Evolutionary conservation across 2,797 vertebrate species (phyloP).

Genomic region (Dendrocincla tyrannina): DNA sequence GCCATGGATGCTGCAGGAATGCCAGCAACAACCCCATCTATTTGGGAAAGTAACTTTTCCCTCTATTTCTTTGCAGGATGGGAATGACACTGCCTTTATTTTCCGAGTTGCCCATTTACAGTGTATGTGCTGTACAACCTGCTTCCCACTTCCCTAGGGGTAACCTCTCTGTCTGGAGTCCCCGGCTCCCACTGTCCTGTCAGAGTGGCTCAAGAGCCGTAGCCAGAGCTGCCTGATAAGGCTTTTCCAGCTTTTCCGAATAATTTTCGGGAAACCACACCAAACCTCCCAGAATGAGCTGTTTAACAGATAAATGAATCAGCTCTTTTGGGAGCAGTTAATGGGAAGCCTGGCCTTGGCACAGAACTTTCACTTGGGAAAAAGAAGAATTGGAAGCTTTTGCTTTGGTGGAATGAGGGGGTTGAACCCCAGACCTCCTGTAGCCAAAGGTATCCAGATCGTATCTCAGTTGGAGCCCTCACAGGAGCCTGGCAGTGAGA

Average conservation of each 20-base stretch:
- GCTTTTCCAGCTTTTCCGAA: not conserved
- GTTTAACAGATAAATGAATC: not conserved
- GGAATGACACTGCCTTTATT: not conserved
- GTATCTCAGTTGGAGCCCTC: not conserved
- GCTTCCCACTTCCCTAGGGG: not conserved
- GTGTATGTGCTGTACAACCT: rapidly evolving
- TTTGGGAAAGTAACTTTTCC: not conserved
- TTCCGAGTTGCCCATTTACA: not conserved
- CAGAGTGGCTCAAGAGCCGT: rapidly evolving
- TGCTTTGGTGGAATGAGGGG: not conserved
- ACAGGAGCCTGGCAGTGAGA: not conserved
- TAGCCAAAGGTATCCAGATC: rapidly evolving
- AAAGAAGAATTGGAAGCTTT: not conserved
- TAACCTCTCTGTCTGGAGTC: not conserved
- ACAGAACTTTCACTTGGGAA: rapidly evolving
- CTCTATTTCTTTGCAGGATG: not conserved
- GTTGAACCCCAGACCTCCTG: not conserved
- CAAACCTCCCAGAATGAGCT: not conserved
- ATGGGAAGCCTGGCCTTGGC: not conserved
- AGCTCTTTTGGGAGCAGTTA: rapidly evolving
- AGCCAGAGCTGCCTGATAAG: not conserved
- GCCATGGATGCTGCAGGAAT: not conserved
- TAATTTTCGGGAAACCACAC: not conserved
- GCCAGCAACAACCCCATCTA: rapidly evolving
- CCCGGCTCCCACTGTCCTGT: not conserved